These are phyloP conservation scores for Drosophila kokeensis DNA, from an alignment of 2,888 invertebrate genomes.

Conservation along the genomic window DNA sequence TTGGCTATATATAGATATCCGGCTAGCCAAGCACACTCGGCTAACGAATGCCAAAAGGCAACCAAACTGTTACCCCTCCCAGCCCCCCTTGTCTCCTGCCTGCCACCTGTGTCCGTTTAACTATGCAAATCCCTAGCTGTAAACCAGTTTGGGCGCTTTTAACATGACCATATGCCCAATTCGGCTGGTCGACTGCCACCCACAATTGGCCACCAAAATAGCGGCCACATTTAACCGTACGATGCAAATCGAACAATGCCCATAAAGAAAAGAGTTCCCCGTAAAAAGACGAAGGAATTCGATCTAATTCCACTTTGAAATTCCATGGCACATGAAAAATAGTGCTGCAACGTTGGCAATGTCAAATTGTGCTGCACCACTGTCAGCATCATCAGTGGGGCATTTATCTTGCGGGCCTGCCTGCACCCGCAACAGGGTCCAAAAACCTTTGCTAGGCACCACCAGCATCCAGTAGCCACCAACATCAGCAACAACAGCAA, in stretches of 20 bases:
- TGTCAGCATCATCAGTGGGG: slow-evolving; percentile 79
- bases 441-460: slow-evolving; percentile 8
- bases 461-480: slow-evolving; percentile 3
- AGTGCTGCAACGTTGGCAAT: slow-evolving; percentile 59
- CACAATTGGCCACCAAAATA: slow-evolving; percentile 74
- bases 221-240: slow-evolving; percentile 78
- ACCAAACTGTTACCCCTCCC: slow-evolving; percentile 1
- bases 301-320: slow-evolving; percentile 49
- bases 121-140: slow-evolving; percentile 59
- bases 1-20: slow-evolving; percentile 79
- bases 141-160: slow-evolving; percentile 46
- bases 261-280: slow-evolving; percentile 51
- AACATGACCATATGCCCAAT: slow-evolving; percentile 53
- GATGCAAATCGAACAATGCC: slow-evolving; percentile 78
- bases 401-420: slow-evolving; percentile 70
- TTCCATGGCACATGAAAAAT: slow-evolving; percentile 58
- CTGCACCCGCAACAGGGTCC: slow-evolving; percentile 63
- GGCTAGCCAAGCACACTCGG: slow-evolving; percentile 59
- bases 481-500: slow-evolving; percentile 5
- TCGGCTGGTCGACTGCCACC: slow-evolving; percentile 66
- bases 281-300: slow-evolving; percentile 6
- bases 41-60: slow-evolving; percentile 61
- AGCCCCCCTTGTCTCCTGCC: neutral
- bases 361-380: slow-evolving; percentile 63
- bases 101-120: slow-evolving; percentile 53